Evolutionary conservation across 37 sponge, comb jelly and placozoan species (phyloP), one percentile per base, ranked within the genome.

Genomic region (Tethya wilhelma): DNA sequence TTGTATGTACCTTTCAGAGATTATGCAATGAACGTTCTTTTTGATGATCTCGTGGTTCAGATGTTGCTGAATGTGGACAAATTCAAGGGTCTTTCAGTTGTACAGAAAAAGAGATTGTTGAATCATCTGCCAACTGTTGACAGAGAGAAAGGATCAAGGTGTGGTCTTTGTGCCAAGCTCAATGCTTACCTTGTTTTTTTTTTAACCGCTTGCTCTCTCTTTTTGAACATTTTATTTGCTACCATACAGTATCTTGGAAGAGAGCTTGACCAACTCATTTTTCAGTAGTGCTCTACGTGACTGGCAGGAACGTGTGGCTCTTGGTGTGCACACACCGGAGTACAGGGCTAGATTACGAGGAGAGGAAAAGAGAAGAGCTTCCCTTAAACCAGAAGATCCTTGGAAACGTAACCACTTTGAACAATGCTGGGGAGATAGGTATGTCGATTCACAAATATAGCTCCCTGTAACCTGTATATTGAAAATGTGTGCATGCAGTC

Each of bases 221-320:
- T 14, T 49, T 14, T 49, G 14, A 9, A 19, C 53, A 19, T 14
- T 49, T 14, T 49, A 9, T 49, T 14, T 49, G 14, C 9, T 40
- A 1, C 1, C 63, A 7, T 40, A 55, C 53, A 78, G 66, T 3
- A 56, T 78, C 45, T 0, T 38, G 8, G 64, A 31, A 0, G 38
- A 22, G 19, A 11, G 66, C 77, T 58, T 76, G 34, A 84, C 23
- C 38, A 76, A 77, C 59, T 28, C 69, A 39, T 77, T 84, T 28
- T 84, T 77, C 60, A 49, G 78, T 38, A 84, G 85, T 77, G 78
- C 78, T 8, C 57, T 75, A 19, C 76, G 85, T 0, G 85, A 84
- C 69, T 84, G 77, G 77, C 57, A 67, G 33, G 78, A 84, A 31
- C 34, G 40, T 0, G 29, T 84, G 12, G 78, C 78, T 5, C 39